Evolutionary conservation across 2,113 vertebrate genomes (phyloP).

Genomic region (Salvator merianae): DNA sequence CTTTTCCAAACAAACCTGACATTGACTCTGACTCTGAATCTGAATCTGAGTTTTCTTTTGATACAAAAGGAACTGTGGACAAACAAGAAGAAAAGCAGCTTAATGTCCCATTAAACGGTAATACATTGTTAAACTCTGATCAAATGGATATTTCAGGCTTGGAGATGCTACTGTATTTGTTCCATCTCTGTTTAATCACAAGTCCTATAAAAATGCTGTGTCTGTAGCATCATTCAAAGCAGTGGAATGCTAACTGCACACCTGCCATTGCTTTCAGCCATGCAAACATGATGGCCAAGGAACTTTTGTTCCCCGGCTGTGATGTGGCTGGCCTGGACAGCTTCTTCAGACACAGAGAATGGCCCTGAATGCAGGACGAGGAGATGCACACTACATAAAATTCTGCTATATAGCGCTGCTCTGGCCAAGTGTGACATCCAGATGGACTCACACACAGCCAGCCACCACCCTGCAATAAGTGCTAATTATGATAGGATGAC

Average conservation of each 20-base stretch:
- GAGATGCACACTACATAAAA: too few species aligned
- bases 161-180: slow-evolving; percentile 34
- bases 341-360: too few species aligned
- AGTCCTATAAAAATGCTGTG: neutral
- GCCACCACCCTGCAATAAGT: too few species aligned
- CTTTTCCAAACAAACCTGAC: neutral
- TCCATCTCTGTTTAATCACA: slow-evolving; percentile 28
- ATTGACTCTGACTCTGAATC: neutral
- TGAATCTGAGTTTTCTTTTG: neutral
- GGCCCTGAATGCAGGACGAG: too few species aligned
- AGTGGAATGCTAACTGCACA: neutral
- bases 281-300: too few species aligned
- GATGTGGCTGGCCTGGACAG: too few species aligned
- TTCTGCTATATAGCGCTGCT: too few species aligned
- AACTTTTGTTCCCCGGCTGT: too few species aligned
- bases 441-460: too few species aligned
- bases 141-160: neutral
- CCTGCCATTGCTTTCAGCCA: too few species aligned
- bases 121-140: slow-evolving; percentile 41
- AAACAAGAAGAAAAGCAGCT: neutral
- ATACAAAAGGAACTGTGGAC: neutral
- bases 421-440: too few species aligned
- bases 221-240: neutral
- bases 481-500: too few species aligned
- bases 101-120: slow-evolving; percentile 8